A percentile compares a stretch with the other conserved stretches of the same genome.
Conservation (phyloP, 2,888 invertebrate species). For the Cheilosia grossa region DNA sequence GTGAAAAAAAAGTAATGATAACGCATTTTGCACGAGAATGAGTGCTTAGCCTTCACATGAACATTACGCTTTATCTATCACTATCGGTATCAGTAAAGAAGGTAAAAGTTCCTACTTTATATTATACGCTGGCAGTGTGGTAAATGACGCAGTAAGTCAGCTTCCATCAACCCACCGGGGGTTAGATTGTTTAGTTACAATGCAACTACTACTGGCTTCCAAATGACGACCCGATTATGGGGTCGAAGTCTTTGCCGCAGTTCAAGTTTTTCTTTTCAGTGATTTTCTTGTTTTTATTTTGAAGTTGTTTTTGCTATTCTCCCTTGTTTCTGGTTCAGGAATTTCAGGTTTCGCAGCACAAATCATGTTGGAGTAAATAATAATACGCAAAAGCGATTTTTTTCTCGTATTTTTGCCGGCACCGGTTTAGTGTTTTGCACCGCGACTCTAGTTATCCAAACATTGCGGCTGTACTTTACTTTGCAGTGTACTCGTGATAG, state of each 20-base stretch:
- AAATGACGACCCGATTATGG: conserved; percentile 3
- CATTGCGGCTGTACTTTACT: conserved; percentile 42
- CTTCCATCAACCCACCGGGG: neutral
- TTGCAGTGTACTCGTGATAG: too few relatives aligned
- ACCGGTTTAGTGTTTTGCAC: conserved; percentile 35
- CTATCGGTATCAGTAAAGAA: conserved; percentile 6
- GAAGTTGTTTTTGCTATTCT: conserved; percentile 34
- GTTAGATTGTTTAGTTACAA: conserved; percentile 12
- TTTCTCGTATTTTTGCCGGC: conserved; percentile 54
- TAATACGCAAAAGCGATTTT: conserved; percentile 55
- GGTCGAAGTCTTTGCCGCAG: conserved; percentile 40
- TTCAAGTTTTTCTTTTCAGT: conserved; percentile 34
- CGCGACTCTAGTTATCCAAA: conserved; percentile 6
- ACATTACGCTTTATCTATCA: conserved; percentile 6
- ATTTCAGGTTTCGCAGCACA: conserved; percentile 47
- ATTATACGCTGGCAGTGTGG: neutral
- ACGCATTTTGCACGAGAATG: neutral
- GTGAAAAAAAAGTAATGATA: conserved; percentile 19
- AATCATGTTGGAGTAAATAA: conserved; percentile 46
- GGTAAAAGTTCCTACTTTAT: too few relatives aligned
- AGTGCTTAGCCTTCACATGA: neutral
- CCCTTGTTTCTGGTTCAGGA: conserved; percentile 9
- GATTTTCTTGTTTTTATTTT: conserved; percentile 28
- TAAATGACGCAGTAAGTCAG: conserved; percentile 18
- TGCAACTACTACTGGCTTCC: neutral